phyloP scores from a whole-genome alignment of 2,888 invertebrate genomes.

The Pomacea canaliculata region DNA sequence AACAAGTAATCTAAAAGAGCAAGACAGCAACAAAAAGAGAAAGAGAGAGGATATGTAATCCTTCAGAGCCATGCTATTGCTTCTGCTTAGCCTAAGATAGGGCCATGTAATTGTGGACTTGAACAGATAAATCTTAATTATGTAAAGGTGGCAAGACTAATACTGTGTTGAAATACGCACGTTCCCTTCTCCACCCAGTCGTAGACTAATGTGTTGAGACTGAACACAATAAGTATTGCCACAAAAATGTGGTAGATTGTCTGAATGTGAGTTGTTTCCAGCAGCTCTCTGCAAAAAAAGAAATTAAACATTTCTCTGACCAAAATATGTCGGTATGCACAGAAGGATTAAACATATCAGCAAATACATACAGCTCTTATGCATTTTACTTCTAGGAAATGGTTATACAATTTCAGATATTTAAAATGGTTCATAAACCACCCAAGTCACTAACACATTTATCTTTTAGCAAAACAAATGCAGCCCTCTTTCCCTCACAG shows the following conservation, averaged over 20 bases:
- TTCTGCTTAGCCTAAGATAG: too few relatives aligned
- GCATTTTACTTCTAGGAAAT: background rate
- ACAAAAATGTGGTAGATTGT: constrained; percentile 89
- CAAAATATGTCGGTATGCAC: too few relatives aligned
- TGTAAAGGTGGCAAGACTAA: background rate
- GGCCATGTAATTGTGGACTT: background rate
- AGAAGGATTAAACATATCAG: background rate
- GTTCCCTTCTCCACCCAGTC: constrained; percentile 82
- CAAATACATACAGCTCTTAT: background rate
- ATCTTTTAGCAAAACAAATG: too few relatives aligned
- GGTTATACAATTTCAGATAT: too few relatives aligned
- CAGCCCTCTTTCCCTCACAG: too few relatives aligned
- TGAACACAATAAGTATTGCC: constrained; percentile 80
- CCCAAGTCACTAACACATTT: too few relatives aligned
- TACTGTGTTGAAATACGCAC: constrained; percentile 73
- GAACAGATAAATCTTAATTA: background rate
- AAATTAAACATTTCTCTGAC: background rate
- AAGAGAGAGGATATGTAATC: too few relatives aligned
- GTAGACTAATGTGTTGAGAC: constrained; percentile 80
- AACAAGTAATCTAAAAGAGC: too few relatives aligned
- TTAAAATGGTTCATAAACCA: too few relatives aligned
- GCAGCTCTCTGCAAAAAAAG: constrained; percentile 74
- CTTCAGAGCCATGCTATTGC: too few relatives aligned
- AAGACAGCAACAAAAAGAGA: too few relatives aligned
- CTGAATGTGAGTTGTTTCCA: constrained; percentile 83